Base-by-base conservation (phyloP, 1,140 invertebrate genomes). In the Streblospio benedicti region DNA sequence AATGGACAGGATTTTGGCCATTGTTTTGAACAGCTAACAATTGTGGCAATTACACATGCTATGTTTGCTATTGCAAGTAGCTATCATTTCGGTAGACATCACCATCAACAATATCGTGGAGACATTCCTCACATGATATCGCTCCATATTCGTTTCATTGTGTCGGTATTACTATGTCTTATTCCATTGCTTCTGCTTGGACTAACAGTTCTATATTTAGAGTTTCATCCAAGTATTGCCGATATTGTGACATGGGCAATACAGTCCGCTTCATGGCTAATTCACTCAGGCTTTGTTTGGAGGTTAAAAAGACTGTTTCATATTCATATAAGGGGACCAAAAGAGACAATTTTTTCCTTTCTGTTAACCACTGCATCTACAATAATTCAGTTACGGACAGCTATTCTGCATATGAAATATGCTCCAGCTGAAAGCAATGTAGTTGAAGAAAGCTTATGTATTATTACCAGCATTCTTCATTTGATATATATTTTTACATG, bases 1-100 rank as follows among this genome's bases (percentile, higher is more conserved):
- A 64, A 60, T 25, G 56, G 67, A 49, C 52, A 66, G 67, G 87
- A 90, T 74, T 80, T 91, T 65, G 84, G 87, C 63, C 76, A 85
- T 45, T 93, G 90, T 73, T 91, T 91, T 71, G 87, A 90, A 73
- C 83, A 88, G 70, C 71, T 90, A 43, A 85, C 83, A 64, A 63
- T 79, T 44, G 81, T 89, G 27, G 71, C 85, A 32, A 83, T 86
- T 61, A 80, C 82, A 44, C 73, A 73, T 57, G 49, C 67, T 2
- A 18, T 89, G 23, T 79, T 91, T 60, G 85, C 87, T 5, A 78
- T 87, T 25, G 71, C 83, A 49, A 91, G 89, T 31, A 83, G 85
- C 1, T 92, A 86, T 77, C 86, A 87, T 73, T 83, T 86, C 62
- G 88, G 65, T 61, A 31, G 87, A 20, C 81, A 81, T 66, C 82